Base-by-base conservation (phyloP, 2,113 vertebrate genomes). In the Zosterops borbonicus region DNA sequence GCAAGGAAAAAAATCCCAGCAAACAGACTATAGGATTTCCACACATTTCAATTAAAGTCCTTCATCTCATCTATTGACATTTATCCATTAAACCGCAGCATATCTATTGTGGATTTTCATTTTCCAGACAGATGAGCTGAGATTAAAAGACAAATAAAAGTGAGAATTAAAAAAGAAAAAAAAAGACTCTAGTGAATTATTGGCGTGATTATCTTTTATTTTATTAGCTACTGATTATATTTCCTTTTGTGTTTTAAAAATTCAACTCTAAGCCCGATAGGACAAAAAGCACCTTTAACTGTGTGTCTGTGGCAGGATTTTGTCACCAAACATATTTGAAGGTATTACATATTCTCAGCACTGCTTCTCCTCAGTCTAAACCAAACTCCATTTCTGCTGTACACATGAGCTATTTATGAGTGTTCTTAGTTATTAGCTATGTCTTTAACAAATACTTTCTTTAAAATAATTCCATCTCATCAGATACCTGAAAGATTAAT, bases 381-480 rank as follows among this genome's bases (percentile, higher is more conserved):
- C 12, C 6, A 65, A 94, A 80, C 41, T 8, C 0, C 41, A 46
- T 44, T 88, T 73, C 70, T 83, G 46, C 35, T 74, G 29, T 39
- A 83, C 91, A 73, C 10, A 22, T 53, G 16, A 80, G 21, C 73
- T 83, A 84, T 49, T 79, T 75, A 47, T 17, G 15, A 59, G 7
- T 83, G 22, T 62, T 94, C 46, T 88, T 77, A 41, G 16, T 60
- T 69, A 75, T 56, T 41, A 63, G 11, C 4, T 63, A 22, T 59
- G 14, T 58, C 31, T 77, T 86, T 65, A 88, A 74, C 50, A 86
- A 77, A 80, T 35, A 29, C 8, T 70, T 88, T 5, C 11, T 59
- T 53, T 73, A 65, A 92, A 95, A 87, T 50, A 87, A 83, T 74
- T 89, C 39, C 60, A 75, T 79, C 33, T 2, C 64, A 82, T 83